Conservation (phyloP, 2,888 invertebrate genomes). For the Plagiodera versicolora region DNA sequence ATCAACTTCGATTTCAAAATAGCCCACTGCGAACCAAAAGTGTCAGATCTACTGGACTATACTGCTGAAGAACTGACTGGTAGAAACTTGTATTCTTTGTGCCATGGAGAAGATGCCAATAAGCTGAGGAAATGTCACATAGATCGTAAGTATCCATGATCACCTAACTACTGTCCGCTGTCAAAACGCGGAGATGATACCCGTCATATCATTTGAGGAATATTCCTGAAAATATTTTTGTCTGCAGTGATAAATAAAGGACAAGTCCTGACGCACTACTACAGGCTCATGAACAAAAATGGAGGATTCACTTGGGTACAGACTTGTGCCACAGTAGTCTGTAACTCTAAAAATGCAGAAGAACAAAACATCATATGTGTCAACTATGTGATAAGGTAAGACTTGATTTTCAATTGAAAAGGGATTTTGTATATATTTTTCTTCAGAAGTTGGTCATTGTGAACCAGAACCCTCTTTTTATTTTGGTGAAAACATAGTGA, state of each 20-base stretch:
- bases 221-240: slow-evolving; percentile 23
- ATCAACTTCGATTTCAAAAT: slow-evolving; percentile 95
- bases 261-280: slow-evolving; percentile 94
- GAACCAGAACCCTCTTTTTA: too few relatives aligned
- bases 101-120: slow-evolving; percentile 94
- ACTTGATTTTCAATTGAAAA: slow-evolving; percentile 2
- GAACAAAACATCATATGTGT: slow-evolving; percentile 98
- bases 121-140: slow-evolving; percentile 92
- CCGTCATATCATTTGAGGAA: neutral
- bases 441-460: too few relatives aligned
- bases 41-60: slow-evolving; percentile 90
- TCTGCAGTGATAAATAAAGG: slow-evolving; percentile 92
- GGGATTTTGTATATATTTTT: too few relatives aligned
- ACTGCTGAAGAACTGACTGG: slow-evolving; percentile 91
- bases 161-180: too few relatives aligned
- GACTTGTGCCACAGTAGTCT: slow-evolving; percentile 95
- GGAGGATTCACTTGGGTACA: slow-evolving; percentile 97
- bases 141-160: slow-evolving; percentile 86
- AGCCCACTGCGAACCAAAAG: slow-evolving; percentile 97
- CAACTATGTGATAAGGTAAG: slow-evolving; percentile 93
- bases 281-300: slow-evolving; percentile 92
- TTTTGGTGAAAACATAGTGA: too few relatives aligned
- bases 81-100: slow-evolving; percentile 89
- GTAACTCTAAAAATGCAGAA: slow-evolving; percentile 92
- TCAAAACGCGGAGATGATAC: too few relatives aligned